Percentiles rank a stretch among this genome's conserved stretches.
Conservation (phyloP, 1,140 invertebrate species). For the Drosophila ficusphila region DNA sequence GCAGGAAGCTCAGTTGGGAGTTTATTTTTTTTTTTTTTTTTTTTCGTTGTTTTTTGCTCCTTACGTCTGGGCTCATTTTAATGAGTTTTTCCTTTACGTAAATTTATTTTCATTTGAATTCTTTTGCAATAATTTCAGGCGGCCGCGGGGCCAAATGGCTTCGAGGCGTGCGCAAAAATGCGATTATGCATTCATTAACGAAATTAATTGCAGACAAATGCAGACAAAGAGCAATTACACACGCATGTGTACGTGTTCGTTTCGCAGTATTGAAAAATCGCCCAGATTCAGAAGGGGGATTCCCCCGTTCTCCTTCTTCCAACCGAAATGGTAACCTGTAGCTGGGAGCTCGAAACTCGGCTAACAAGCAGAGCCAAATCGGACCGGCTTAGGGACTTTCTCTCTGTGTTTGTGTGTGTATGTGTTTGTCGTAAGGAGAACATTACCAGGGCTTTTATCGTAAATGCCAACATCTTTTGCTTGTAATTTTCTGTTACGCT, state of each 20-base stretch:
- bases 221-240: slow-evolving; percentile 49
- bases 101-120: slow-evolving; percentile 82
- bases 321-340: slow-evolving; percentile 20
- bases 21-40: slow-evolving; percentile 2
- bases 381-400: slow-evolving; percentile 49
- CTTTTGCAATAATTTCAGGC: slow-evolving; percentile 66
- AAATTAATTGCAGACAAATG: slow-evolving; percentile 80
- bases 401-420: slow-evolving; percentile 7
- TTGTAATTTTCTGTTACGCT: slow-evolving; percentile 79
- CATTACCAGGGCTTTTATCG: slow-evolving; percentile 81
- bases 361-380: slow-evolving; percentile 35
- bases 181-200: slow-evolving; percentile 81
- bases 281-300: slow-evolving; percentile 18
- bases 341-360: slow-evolving; percentile 15
- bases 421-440: slow-evolving; percentile 65
- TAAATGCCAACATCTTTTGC: slow-evolving; percentile 80
- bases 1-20: slow-evolving; percentile 10
- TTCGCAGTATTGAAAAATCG: slow-evolving; percentile 34
- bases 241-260: slow-evolving; percentile 55
- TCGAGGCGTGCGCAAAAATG: slow-evolving; percentile 78
- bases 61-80: slow-evolving; percentile 70
- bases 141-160: slow-evolving; percentile 62
- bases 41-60: slow-evolving; percentile 15
- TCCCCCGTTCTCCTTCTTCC: background rate
- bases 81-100: slow-evolving; percentile 81